Base-by-base conservation (phyloP, 2,113 vertebrate genomes). In the Crypturellus undulatus region DNA sequence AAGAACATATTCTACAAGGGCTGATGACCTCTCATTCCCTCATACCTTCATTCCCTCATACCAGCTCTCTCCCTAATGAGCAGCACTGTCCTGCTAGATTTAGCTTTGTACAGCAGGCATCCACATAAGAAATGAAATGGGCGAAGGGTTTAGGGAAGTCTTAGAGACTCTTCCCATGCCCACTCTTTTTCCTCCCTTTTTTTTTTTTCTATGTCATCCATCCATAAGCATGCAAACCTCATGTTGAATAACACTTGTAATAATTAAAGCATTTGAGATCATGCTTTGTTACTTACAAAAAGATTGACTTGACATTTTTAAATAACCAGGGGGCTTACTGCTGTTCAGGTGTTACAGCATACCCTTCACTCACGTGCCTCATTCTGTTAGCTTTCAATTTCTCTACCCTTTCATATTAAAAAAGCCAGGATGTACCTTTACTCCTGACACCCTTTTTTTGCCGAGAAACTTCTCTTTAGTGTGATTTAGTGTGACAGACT, bases 321-420 rank as follows among this genome's bases (percentile, higher is more conserved):
- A 82, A 34, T 47, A n/a, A 93, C 80, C 45, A 47, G 20, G 22
- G 4, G 28, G 5, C 85, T 92, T 21, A 60, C 8, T 34, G 28
- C 14, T 64, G 36, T 85, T 72, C 38, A 80, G 84, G 63, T 59
- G 16, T 77, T 87, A 51, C 43, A 72, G 56, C 15, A 6, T 76
- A 75, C 12, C 2, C 58, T 64, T 54, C 13, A 63, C 14, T 65
- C 67, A 79, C 42, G 42, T 3, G n/a, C 25, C 69, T 90, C 56
- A 42, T 71, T 71, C 68, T 65, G 36, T 34, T 71, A 63, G 28
- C 90, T 87, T 90, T 87, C 65, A 76, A 15, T 1, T 83, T 94
- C 77, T 78, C 56, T 94, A 56, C 8, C 56, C 49, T 94, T 67
- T 71, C n/a, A 73, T 26, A 62, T 49, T 49, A 56, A 92, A 83